phyloP scores from a whole-genome alignment of 2,797 vertebrate genomes.

The Pseudocheirus occidentalis region DNA sequence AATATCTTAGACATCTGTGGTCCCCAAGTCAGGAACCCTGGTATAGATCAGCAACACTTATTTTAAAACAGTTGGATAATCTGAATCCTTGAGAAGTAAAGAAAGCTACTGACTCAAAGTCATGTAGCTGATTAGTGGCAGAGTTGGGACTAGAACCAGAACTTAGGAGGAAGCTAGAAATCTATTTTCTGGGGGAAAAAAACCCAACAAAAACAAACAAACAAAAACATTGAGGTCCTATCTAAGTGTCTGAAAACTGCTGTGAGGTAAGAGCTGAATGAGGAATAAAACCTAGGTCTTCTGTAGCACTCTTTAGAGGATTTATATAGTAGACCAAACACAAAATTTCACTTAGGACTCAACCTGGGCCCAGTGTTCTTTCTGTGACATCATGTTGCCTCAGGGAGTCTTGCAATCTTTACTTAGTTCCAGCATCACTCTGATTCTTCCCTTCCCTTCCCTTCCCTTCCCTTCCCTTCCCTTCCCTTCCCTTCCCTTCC shows the following conservation, averaged over 20 bases:
- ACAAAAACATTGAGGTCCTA: background rate
- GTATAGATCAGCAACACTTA: background rate
- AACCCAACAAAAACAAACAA: background rate
- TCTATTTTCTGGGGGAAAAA: background rate
- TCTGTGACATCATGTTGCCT: background rate
- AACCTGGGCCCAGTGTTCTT: background rate
- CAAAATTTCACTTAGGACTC: background rate
- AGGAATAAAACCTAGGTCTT: background rate
- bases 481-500: too few species aligned
- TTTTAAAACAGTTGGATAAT: background rate
- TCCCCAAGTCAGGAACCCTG: background rate
- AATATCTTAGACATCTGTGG: background rate
- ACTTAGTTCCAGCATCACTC: background rate
- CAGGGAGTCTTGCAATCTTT: background rate
- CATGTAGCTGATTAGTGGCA: background rate
- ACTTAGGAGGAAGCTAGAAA: background rate
- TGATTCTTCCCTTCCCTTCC: background rate
- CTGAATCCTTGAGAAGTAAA: background rate
- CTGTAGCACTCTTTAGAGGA: background rate
- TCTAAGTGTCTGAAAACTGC: background rate
- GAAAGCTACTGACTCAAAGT: background rate
- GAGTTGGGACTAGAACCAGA: background rate
- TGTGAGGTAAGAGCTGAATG: background rate
- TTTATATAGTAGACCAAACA: background rate
- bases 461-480: too few species aligned